Conservation (phyloP, 2,113 vertebrate species). For the Rhipidura dahli region DNA sequence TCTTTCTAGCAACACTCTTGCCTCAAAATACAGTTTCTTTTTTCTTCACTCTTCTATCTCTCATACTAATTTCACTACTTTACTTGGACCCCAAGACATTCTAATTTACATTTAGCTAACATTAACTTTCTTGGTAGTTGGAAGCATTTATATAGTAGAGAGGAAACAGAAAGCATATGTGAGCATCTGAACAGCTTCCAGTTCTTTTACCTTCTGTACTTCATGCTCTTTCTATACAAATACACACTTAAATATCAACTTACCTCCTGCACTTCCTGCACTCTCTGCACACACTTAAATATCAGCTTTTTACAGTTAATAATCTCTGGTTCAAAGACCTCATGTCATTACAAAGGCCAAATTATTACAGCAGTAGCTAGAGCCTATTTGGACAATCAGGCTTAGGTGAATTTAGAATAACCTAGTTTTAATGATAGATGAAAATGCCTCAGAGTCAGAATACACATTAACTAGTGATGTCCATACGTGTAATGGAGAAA, state of each 20-base stretch:
- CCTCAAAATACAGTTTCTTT: neutral
- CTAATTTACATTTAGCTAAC: neutral
- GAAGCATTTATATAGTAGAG: neutral
- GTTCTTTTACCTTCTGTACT: neutral
- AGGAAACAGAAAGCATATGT: neutral
- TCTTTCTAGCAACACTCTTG: neutral
- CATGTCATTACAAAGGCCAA: neutral
- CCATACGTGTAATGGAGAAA: neutral
- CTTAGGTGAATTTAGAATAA: neutral
- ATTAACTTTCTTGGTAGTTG: neutral
- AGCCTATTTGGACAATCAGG: neutral
- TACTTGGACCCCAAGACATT: neutral
- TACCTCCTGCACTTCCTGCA: neutral
- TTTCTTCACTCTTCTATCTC: neutral
- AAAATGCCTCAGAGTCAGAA: neutral
- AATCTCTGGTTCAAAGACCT: neutral
- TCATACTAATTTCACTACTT: neutral
- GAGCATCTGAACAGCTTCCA: neutral
- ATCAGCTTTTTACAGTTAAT: neutral
- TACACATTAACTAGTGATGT: fast-evolving
- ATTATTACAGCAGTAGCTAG: neutral
- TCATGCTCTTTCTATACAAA: neutral
- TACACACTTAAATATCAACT: neutral
- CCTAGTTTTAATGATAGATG: neutral
- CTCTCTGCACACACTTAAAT: neutral